These are phyloP conservation scores for Agrochola macilenta DNA, from an alignment of 2,888 invertebrate species.

Conservation along the genomic window DNA sequence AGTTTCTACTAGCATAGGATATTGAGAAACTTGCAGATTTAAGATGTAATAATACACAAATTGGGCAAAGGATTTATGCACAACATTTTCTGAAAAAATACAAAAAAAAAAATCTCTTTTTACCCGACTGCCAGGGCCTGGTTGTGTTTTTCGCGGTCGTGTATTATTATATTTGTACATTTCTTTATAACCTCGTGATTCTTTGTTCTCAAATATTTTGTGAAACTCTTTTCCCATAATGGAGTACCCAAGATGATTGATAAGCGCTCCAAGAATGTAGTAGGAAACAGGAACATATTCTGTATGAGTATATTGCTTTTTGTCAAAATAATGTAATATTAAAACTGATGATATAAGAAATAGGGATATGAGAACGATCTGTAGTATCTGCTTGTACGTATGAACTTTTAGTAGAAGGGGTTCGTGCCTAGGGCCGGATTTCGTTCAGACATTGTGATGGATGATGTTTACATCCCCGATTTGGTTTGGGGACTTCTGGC, in stretches of 20 bases:
- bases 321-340: slow-evolving; percentile 32
- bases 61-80: slow-evolving; percentile 9
- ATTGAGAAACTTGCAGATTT: slow-evolving; percentile 62
- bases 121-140: too few species aligned
- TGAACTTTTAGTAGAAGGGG: slow-evolving; percentile 26
- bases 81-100: slow-evolving; percentile 3
- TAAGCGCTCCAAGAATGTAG: slow-evolving; percentile 32
- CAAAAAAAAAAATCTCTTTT: neutral
- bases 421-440: slow-evolving; percentile 18
- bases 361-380: slow-evolving; percentile 5
- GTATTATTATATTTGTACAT: too few species aligned
- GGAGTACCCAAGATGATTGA: slow-evolving; percentile 40
- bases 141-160: too few species aligned
- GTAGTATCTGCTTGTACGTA: neutral
- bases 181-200: neutral
- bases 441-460: slow-evolving; percentile 54
- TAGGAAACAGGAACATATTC: slow-evolving; percentile 4
- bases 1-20: slow-evolving; percentile 48
- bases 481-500: slow-evolving; percentile 37
- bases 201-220: slow-evolving; percentile 17
- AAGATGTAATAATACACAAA: slow-evolving; percentile 35
- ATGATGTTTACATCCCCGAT: slow-evolving; percentile 51
- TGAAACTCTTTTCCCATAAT: slow-evolving; percentile 29
- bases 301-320: slow-evolving; percentile 21
- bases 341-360: slow-evolving; percentile 22